These are phyloP conservation scores for Chunga burmeisteri DNA, from an alignment of 2,113 vertebrate genomes.

Conservation along the genomic window DNA sequence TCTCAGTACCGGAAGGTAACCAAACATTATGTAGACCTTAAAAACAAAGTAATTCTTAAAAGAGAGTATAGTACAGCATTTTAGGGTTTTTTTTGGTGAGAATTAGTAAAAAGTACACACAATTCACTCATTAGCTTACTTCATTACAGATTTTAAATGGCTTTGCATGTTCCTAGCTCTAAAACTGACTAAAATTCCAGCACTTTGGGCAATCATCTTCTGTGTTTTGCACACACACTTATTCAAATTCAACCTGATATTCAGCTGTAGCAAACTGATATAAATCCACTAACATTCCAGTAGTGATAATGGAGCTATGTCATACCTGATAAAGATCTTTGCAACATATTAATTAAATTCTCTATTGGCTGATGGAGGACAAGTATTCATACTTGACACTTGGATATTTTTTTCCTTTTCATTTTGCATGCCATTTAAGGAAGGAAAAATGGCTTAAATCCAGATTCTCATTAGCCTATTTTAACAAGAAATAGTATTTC, in stretches of 20 bases:
- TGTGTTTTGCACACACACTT: neutral
- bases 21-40: neutral
- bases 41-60: neutral
- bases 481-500: neutral
- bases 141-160: neutral
- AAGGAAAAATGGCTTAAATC: neutral
- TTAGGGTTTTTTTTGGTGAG: neutral
- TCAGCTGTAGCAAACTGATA: neutral
- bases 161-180: neutral
- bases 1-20: neutral
- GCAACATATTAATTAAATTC: neutral
- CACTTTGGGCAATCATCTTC: neutral
- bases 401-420: neutral
- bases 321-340: neutral
- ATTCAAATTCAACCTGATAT: neutral
- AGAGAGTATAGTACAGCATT: neutral
- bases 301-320: neutral
- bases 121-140: neutral
- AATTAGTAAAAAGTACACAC: neutral
- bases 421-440: neutral
- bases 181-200: neutral
- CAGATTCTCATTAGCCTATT: neutral
- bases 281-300: neutral
- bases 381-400: neutral
- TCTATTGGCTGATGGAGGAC: neutral